phyloP scores from a whole-genome alignment of 2,888 invertebrate genomes.

The Cryptus armator region DNA sequence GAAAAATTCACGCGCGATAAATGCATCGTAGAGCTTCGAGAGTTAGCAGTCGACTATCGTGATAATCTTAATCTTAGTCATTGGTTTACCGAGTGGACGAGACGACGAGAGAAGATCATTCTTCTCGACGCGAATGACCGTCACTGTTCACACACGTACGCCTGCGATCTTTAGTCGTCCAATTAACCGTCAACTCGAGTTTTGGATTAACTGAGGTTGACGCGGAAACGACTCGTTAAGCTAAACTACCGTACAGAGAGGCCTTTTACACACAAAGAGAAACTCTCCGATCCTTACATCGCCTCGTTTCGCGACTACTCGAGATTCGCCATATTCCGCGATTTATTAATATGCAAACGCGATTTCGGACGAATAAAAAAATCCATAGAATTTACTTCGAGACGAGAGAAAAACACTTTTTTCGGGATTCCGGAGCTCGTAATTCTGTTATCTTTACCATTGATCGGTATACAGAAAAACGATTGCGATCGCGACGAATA shows the following conservation, averaged over 20 bases:
- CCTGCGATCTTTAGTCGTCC: conserved; percentile 19
- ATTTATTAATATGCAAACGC: neutral
- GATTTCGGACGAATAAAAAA: neutral
- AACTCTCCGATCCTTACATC: neutral
- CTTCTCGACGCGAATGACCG: neutral
- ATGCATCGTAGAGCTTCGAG: too few species aligned
- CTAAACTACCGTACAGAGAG: neutral
- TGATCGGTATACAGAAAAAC: too few species aligned
- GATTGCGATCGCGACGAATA: neutral
- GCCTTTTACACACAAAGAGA: neutral
- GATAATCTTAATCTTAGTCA: too few species aligned
- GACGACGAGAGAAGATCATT: too few species aligned
- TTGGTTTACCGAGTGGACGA: too few species aligned
- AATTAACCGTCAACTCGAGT: conserved; percentile 13
- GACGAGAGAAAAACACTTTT: neutral
- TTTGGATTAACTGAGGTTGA: conserved; percentile 21
- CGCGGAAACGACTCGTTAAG: conserved; percentile 23
- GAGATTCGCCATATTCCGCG: neutral
- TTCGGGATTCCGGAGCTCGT: neutral
- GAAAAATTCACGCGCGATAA: too few species aligned
- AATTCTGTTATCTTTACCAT: neutral
- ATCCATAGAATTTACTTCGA: neutral
- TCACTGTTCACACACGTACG: neutral
- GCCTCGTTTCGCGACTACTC: neutral
- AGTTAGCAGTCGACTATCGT: too few species aligned